phyloP scores from a whole-genome alignment of 2,113 vertebrate genomes.

The Rhea americana region DNA sequence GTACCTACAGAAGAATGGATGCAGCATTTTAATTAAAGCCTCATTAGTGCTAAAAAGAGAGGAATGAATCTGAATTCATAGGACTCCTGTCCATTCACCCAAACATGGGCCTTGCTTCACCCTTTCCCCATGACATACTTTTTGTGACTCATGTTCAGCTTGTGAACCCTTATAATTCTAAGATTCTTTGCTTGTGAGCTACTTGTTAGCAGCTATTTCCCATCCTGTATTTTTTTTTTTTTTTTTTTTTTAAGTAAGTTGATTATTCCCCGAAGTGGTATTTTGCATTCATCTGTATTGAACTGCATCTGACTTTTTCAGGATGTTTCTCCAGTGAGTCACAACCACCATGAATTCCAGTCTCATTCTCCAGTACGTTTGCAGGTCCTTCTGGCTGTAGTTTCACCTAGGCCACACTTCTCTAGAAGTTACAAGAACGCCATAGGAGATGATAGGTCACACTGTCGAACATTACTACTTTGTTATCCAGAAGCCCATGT shows the following conservation, averaged over 20 bases:
- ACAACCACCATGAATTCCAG: rapidly evolving
- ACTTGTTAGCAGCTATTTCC: neutral
- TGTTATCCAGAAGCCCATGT: neutral
- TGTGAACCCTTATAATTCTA: neutral
- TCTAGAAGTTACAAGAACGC: neutral
- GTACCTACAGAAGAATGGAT: neutral
- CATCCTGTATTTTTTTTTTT: neutral
- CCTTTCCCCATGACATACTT: neutral
- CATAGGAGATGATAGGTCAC: neutral
- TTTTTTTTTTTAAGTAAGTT: too few relatives aligned
- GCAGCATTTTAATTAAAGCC: neutral
- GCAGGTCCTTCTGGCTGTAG: neutral
- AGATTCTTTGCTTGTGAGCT: neutral
- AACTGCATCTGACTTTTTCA: neutral
- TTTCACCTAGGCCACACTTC: neutral
- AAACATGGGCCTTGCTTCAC: neutral
- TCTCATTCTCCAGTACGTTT: neutral
- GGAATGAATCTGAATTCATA: neutral
- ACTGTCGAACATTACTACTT: neutral
- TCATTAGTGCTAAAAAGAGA: neutral
- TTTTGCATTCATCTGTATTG: neutral
- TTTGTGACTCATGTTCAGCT: neutral
- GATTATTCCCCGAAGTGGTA: neutral
- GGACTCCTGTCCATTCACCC: neutral
- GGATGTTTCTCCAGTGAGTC: neutral